phyloP scores from a whole-genome alignment of 2,113 vertebrate species.

The Rhea americana region DNA sequence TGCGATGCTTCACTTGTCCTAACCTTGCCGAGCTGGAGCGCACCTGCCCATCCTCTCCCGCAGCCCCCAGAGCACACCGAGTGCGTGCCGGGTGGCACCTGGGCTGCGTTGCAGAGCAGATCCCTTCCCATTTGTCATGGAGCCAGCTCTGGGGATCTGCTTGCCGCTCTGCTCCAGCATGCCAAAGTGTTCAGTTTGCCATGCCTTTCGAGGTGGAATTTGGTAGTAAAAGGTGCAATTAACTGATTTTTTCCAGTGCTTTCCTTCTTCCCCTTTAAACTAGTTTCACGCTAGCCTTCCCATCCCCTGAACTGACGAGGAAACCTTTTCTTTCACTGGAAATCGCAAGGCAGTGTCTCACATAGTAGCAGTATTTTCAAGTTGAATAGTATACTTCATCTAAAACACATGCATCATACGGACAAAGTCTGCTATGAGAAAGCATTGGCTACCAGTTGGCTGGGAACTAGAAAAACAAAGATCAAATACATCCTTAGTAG shows the following conservation, averaged over 20 bases:
- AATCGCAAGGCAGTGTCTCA: background rate
- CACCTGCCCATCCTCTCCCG: background rate
- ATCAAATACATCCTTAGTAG: background rate
- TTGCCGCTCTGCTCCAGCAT: background rate
- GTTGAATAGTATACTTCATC: background rate
- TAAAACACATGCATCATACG: background rate
- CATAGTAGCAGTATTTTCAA: background rate
- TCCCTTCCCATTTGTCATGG: background rate
- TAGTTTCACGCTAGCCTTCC: background rate
- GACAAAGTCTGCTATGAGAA: background rate
- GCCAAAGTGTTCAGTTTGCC: background rate
- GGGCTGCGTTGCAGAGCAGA: background rate
- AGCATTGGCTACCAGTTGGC: background rate
- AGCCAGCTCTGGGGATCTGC: background rate
- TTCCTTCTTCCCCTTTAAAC: background rate
- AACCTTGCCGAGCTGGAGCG: conserved; percentile 16
- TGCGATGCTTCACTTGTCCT: background rate
- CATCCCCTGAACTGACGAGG: background rate
- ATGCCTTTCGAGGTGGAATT: background rate
- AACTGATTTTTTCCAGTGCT: background rate
- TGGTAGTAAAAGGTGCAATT: background rate
- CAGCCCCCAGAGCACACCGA: background rate
- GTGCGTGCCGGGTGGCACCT: background rate
- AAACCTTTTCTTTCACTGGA: background rate
- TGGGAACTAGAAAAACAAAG: background rate